Base-by-base conservation (phyloP, 2,113 vertebrate species). In the Mustela lutreola region DNA sequence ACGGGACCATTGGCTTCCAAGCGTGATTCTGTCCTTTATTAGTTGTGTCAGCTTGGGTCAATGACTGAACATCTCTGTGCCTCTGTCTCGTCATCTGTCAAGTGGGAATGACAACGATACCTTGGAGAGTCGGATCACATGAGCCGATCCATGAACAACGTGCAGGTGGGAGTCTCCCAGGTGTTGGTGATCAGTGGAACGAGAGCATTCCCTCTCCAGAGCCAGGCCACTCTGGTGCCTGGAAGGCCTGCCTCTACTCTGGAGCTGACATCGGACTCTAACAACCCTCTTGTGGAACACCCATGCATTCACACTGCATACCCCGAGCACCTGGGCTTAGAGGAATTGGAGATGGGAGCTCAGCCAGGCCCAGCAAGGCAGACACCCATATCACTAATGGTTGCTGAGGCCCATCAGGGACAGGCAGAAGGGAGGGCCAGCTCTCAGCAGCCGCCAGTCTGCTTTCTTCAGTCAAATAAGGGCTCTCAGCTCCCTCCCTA, bases 11-110 rank as follows among this genome's bases (percentile, higher is more conserved):
- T 53, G 45, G 45, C n/a, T 92, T 56, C 4, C 3, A 67, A 11
- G 0, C 0, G 16, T 15, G 36, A 33, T 53, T 71, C 71, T 45
- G 75, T 26, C 62, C 42, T 48, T 92, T 39, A 79, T 28, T 62
- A 78, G 83, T 42, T 45, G 24, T 53, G 76, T 19, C 33, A 26
- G 10, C 4, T 31, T 73, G 36, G 28, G 39, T 36, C 70, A 42
- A 2, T 70, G 76, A 86, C 39, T 89, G 84, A 93, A 81, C 24
- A 93, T 39, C 67, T 19, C 60, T 7, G 31, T 73, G 75, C 82
- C 60, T 67, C 80, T 21, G 65, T 85, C 85, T 88, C 78, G 63
- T 87, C 56, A 81, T 85, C 91, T 60, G 50, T 84, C 24, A 85
- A 95, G 4, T 42, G 28, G 28, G 53, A 73, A 26, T 73, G 15